A percentile compares a stretch with the other conserved stretches of the same genome.
Conservation (phyloP, 2,797 vertebrate species). For the Thripadectes ignobilis region DNA sequence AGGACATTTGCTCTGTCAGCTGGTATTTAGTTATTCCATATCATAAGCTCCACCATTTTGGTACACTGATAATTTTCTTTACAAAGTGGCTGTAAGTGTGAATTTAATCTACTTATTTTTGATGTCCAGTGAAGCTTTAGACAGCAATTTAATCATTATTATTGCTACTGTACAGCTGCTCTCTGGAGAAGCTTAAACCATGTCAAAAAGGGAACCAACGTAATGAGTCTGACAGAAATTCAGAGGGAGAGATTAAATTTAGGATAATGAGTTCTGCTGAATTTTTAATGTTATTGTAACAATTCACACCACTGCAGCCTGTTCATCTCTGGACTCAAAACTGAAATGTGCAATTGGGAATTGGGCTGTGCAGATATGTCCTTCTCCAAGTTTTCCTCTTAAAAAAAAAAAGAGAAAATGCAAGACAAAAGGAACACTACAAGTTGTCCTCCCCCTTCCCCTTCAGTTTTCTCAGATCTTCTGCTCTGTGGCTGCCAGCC, state of each 20-base stretch:
- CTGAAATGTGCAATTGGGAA: neutral
- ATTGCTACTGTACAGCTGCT: constrained; percentile 46
- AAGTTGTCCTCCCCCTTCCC: too few species aligned
- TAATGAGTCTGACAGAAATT: constrained; percentile 71
- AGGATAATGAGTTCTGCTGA: constrained; percentile 70
- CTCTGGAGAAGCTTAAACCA: constrained; percentile 59
- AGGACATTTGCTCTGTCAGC: neutral
- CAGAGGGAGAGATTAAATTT: constrained; percentile 68
- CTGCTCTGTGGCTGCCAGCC: neutral
- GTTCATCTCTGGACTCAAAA: neutral
- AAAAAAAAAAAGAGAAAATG: neutral
- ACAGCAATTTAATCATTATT: constrained; percentile 72
- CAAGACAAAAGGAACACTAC: neutral
- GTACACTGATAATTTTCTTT: neutral
- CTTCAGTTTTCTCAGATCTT: neutral
- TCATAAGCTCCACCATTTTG: neutral
- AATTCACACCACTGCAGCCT: neutral
- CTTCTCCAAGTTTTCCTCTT: neutral
- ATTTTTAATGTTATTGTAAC: constrained; percentile 60
- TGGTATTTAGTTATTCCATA: neutral
- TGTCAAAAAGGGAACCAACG: constrained; percentile 54
- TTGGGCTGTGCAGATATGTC: neutral
- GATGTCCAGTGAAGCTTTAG: constrained; percentile 71
- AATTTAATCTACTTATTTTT: constrained; percentile 52
- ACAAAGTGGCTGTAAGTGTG: neutral